A percentile compares a stretch with the other conserved stretches of the same genome.
Evolutionary conservation across 2,888 invertebrate genomes (phyloP).

Genomic region (Drosophila atripex): DNA sequence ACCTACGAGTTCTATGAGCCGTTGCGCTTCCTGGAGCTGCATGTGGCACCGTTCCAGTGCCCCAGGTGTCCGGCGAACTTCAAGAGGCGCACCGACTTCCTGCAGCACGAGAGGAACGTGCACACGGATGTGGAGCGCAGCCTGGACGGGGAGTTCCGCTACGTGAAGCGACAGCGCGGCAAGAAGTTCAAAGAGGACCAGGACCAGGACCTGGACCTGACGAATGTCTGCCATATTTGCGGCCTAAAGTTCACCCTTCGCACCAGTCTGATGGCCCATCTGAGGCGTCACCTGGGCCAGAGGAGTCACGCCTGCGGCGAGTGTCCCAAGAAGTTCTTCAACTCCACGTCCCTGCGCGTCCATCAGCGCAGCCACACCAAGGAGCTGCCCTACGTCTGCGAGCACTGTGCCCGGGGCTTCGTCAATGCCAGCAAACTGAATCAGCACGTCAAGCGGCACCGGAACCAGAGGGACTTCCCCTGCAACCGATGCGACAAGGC

Average conservation of each 20-base stretch:
- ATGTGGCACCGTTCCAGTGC: constrained; percentile 76
- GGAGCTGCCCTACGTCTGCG: constrained; percentile 79
- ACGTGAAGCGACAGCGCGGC: constrained; percentile 14
- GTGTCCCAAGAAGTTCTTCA: constrained; percentile 78
- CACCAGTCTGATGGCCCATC: constrained; percentile 71
- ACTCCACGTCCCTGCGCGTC: constrained; percentile 70
- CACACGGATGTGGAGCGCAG: constrained; percentile 49
- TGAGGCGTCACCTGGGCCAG: constrained; percentile 73
- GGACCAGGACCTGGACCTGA: constrained; percentile 38
- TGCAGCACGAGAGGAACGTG: constrained; percentile 64
- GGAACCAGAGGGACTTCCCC: constrained; percentile 70
- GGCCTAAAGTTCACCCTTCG: constrained; percentile 77
- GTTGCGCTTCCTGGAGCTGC: constrained; percentile 73
- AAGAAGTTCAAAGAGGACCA: background rate
- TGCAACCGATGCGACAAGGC: constrained; percentile 79
- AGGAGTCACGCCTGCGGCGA: constrained; percentile 65
- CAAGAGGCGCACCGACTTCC: constrained; percentile 67
- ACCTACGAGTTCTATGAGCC: constrained; percentile 71
- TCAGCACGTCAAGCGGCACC: constrained; percentile 80
- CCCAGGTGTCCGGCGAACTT: constrained; percentile 62
- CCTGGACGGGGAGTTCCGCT: constrained; percentile 14
- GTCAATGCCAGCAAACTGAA: constrained; percentile 81
- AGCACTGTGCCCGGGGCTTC: constrained; percentile 79
- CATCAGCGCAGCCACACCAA: constrained; percentile 80
- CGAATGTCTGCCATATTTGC: constrained; percentile 79